Evolutionary conservation across 2,797 vertebrate genomes (phyloP).

Genomic region (Cottoperca gobio): DNA sequence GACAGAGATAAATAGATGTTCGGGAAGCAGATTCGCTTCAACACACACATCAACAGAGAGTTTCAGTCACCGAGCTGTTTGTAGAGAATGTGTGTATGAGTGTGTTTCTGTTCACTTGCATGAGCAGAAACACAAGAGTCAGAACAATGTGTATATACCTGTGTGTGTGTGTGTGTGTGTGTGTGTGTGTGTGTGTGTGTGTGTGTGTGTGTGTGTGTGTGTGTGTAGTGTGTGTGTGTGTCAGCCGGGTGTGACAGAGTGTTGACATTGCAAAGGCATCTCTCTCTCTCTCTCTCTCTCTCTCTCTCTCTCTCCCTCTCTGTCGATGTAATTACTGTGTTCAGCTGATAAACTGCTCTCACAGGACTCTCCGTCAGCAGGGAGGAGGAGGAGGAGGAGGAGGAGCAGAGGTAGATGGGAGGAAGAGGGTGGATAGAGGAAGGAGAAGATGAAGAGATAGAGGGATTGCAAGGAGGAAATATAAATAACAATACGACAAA

Average conservation of each 20-base stretch:
- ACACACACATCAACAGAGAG: constrained; percentile 22
- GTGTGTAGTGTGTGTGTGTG: background rate
- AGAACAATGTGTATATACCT: background rate
- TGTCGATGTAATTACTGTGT: constrained; percentile 56
- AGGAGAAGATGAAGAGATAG: background rate
- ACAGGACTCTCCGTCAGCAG: constrained; percentile 28
- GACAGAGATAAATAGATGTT: constrained; percentile 50
- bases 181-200: too few relatives aligned
- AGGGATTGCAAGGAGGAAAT: background rate
- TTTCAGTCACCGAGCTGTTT: background rate
- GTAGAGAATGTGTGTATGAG: constrained; percentile 1
- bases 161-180: too few relatives aligned
- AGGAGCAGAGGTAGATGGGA: background rate
- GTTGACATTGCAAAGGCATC: constrained; percentile 40
- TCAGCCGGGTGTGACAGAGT: background rate
- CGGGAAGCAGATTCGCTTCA: constrained; percentile 29
- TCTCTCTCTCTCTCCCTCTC: background rate
- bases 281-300: background rate
- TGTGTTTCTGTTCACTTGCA: background rate
- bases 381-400: background rate
- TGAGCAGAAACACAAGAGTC: background rate
- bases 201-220: too few relatives aligned
- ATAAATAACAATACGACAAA: background rate
- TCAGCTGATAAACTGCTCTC: constrained; percentile 65
- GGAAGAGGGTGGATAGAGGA: background rate